These are phyloP conservation scores for Acropternis orthonyx DNA, from an alignment of 2,797 vertebrate genomes.

Conservation along the genomic window DNA sequence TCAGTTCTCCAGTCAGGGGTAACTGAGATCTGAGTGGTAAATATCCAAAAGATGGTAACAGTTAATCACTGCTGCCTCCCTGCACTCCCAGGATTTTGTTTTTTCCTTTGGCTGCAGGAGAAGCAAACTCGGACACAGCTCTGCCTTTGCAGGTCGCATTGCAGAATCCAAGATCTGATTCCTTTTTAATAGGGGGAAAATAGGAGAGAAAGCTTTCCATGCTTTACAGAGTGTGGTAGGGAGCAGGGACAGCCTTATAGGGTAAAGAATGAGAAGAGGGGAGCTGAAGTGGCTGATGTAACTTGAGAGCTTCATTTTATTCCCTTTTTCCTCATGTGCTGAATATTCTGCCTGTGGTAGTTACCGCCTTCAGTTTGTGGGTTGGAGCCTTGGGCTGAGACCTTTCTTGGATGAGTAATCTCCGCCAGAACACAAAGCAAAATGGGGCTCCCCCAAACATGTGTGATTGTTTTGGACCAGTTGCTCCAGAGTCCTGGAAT, in stretches of 20 bases:
- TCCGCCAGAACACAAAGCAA: neutral
- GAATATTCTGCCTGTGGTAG: neutral
- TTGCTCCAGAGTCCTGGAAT: neutral
- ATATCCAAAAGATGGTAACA: neutral
- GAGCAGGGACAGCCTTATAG: conserved; percentile 49
- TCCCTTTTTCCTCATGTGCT: neutral
- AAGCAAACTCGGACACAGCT: neutral
- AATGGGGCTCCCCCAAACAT: fast-evolving
- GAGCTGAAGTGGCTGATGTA: conserved; percentile 4
- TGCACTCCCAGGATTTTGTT: neutral
- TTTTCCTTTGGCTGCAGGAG: neutral
- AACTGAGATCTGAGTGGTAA: neutral
- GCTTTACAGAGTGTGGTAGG: neutral
- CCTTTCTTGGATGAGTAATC: neutral
- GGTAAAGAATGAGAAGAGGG: conserved; percentile 57
- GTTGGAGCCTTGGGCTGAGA: neutral
- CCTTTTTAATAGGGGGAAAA: neutral
- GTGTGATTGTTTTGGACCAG: neutral
- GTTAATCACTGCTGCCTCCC: neutral
- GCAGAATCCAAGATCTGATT: neutral
- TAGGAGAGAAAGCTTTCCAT: neutral
- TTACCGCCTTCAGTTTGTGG: neutral
- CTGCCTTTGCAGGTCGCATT: neutral
- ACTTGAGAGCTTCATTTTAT: conserved; percentile 18
- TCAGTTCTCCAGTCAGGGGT: neutral